A percentile compares a stretch with the other conserved stretches of the same genome.
These are phyloP conservation scores for Rynchops niger DNA, from an alignment of 2,113 vertebrate species.

Conservation along the genomic window DNA sequence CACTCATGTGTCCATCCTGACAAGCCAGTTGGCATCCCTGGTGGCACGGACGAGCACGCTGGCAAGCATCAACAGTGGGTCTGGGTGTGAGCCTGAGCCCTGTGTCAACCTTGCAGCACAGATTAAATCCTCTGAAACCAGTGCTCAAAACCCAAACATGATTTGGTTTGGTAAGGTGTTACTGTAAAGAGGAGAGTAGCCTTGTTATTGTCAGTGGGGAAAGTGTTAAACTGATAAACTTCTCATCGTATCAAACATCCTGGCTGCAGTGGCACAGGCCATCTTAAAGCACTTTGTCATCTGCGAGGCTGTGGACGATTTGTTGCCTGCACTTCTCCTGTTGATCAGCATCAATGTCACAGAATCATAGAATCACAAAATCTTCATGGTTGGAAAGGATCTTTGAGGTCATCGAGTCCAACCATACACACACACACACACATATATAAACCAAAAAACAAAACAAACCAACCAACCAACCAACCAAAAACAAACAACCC, in stretches of 20 bases:
- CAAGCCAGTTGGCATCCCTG: not conserved
- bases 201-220: not conserved
- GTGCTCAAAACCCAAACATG: not conserved
- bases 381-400: too few relatives aligned
- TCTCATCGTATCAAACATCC: not conserved
- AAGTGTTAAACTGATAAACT: not conserved
- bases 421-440: too few relatives aligned
- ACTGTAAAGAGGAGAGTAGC: not conserved
- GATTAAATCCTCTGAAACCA: not conserved
- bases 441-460: too few relatives aligned
- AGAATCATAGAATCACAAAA: too few relatives aligned
- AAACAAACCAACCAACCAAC: too few relatives aligned
- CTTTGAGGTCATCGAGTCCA: too few relatives aligned
- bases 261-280: not conserved
- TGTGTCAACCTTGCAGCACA: not conserved
- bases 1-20: not conserved
- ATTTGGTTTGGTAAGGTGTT: not conserved
- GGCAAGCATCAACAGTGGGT: not conserved
- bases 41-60: not conserved
- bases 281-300: not conserved
- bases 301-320: not conserved
- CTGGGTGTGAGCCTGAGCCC: not conserved
- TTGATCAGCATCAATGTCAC: not conserved
- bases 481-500: too few relatives aligned
- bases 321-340: accelerated